A percentile compares a stretch with the other conserved stretches of the same genome.
phyloP scores from a whole-genome alignment of 2,113 vertebrate species.

The Scalopus aquaticus region DNA sequence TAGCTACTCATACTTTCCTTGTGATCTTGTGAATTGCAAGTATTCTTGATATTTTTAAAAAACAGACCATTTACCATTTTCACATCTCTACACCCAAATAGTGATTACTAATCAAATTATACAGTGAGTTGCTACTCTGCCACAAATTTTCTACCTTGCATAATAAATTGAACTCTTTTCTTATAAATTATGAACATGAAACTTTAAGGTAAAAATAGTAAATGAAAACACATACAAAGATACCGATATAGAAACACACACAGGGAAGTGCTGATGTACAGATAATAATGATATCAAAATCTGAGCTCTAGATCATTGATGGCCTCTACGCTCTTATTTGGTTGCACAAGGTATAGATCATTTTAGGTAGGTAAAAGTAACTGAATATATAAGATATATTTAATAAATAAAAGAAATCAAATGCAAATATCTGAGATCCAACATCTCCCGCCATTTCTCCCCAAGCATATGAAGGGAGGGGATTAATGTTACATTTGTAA shows the following conservation, averaged over 20 bases:
- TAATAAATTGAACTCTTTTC: neutral
- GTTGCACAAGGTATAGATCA: neutral
- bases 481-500: slow-evolving; percentile 51
- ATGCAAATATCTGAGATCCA: slow-evolving; percentile 61
- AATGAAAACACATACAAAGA: neutral
- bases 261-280: neutral
- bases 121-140: neutral
- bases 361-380: slow-evolving; percentile 5
- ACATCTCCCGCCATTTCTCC: slow-evolving; percentile 53
- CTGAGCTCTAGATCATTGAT: slow-evolving; percentile 13
- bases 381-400: neutral
- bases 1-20: neutral
- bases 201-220: neutral
- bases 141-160: neutral
- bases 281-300: neutral
- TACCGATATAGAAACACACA: neutral
- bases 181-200: neutral
- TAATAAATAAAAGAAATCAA: slow-evolving; percentile 66
- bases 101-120: neutral
- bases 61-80: neutral
- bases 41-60: neutral
- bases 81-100: neutral
- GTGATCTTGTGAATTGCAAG: neutral
- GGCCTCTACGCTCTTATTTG: neutral
- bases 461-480: slow-evolving; percentile 18